Base-by-base conservation (phyloP, 2,888 invertebrate genomes). In the Mechanitis messenoides region DNA sequence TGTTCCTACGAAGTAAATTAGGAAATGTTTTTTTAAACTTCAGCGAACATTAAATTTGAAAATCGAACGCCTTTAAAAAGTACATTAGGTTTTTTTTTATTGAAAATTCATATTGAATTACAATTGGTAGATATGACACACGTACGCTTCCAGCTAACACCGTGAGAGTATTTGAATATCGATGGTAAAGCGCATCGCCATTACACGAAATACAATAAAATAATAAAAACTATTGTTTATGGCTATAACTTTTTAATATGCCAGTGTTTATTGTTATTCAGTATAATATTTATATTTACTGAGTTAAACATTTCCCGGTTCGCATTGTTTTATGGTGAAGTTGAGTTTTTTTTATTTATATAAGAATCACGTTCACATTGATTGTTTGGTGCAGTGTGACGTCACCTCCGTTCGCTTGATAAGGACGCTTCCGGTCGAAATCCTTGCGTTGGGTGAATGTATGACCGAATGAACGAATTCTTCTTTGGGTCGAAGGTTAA, bases 381-480 rank as follows among this genome's bases (percentile, higher is more conserved):
- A 84, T 85, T 86, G 74, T 73, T 72, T 70, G 71, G 71, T 64
- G 82, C 78, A 74, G 68, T 20, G 71, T 87, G 86, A 85, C 87
- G 88, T 89, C 87, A 89, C 78, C 80, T 87, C 87, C 87, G 83
- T 70, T 70, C 74, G 77, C 84, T 80, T 83, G 88, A 88, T 88
- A 89, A 88, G 87, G 85, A 72, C 73, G 80, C 84, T 88, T 88
- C 89, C 88, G 87, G 83, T 80, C 80, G 70, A 83, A 84, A 83
- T 85, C 84, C 85, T 80, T 71, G 69, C 63, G 69, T 64, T 60
- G 69, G 68, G 66, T 71, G 74, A 72, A 72, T 69, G 73, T 71
- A 60, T 72, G 73, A 72, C 69, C 70, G 74, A 73, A 69, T 69
- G 73, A 72, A 68, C 72, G 68, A 65, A 50, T 56, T 42, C 47